Evolutionary conservation across 2,797 vertebrate genomes (phyloP), one percentile per base, ranked within the genome.

Genomic region (Rhinichthys osculus): DNA sequence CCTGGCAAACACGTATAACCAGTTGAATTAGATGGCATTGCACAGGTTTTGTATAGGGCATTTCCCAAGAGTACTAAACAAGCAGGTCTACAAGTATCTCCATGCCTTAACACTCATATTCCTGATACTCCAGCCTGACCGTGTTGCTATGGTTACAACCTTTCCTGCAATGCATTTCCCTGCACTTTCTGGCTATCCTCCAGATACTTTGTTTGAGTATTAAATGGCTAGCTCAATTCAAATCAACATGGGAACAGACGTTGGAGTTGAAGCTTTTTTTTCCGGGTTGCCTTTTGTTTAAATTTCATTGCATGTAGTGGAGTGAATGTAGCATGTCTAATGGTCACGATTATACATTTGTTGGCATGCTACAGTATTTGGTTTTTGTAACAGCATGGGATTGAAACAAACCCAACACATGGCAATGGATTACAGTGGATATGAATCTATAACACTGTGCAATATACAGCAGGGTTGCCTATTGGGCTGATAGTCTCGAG

Each of bases 391-490:
- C 74, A 69, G 52, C 40, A n/a, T 44, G 70, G 47, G 33, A 42
- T 33, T 71, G 44, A 69, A 81, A 67, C 44, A 62, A 79, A 79
- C 67, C 27, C 27, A 71, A 71, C 50, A 78, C 14, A 33, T 85
- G 74, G 52, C 38, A 71, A 57, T 70, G 50, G 47, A 78, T 59
- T 85, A 73, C 77, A 81, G 33, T 71, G 66, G 69, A 87, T 69
- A 70, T 38, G 76, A 71, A 81, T 85, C 80, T 69, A n/a, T 72
- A 54, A 86, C 69, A 73, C 85, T 73, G 72, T 76, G 81, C 59
- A 19, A 74, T 81, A 54, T 66, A 89, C 81, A 85, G 44, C 76
- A 80, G 64, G 86, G 84, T 73, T 50, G 84, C 78, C 76, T 66
- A 62, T 27, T n/a, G 69, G 72, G 77, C 71, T 62, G 71, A 84